Percentiles rank a stretch among this genome's conserved stretches.
Evolutionary conservation across 2,113 vertebrate genomes (phyloP).

Genomic region (Istiophorus platypterus): DNA sequence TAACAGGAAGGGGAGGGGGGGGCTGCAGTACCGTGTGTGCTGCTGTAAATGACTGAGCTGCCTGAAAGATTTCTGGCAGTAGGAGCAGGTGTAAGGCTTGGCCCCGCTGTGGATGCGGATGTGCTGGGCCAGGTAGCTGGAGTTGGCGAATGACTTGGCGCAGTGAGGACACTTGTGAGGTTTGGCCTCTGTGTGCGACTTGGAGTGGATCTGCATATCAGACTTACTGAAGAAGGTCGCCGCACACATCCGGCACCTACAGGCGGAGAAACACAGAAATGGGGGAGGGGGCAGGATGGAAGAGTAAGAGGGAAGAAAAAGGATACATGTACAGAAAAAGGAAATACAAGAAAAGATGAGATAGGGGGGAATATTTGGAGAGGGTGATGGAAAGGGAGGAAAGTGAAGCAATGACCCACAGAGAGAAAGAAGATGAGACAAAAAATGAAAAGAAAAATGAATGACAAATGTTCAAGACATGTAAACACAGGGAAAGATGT

Average conservation of each 20-base stretch:
- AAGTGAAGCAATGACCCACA: conserved; percentile 34
- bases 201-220: conserved; percentile 99
- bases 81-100: conserved; percentile 99
- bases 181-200: conserved; percentile 99
- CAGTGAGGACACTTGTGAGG: conserved; percentile 99
- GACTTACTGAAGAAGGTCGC: conserved; percentile 99
- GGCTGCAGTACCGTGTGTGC: conserved; percentile 96
- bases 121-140: conserved; percentile 99
- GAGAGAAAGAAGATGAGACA: conserved; percentile 47
- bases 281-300: conserved; percentile 69
- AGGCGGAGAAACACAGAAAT: conserved; percentile 85
- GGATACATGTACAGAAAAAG: conserved; percentile 34
- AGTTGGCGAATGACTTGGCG: conserved; percentile 99
- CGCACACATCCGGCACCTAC: conserved; percentile 99
- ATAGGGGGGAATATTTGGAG: background rate
- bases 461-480: conserved; percentile 22
- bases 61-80: conserved; percentile 99
- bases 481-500: conserved; percentile 44
- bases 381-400: conserved; percentile 4
- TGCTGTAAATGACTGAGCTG: conserved; percentile 99
- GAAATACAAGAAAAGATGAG: conserved; percentile 29
- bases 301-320: conserved; percentile 57
- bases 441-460: conserved; percentile 30
- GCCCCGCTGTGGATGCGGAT: conserved; percentile 99
- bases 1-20: conserved; percentile 25